Percentiles rank a stretch among this genome's conserved stretches.
Conservation (phyloP, 2,888 invertebrate species). For the Drosophila hamatofila region DNA sequence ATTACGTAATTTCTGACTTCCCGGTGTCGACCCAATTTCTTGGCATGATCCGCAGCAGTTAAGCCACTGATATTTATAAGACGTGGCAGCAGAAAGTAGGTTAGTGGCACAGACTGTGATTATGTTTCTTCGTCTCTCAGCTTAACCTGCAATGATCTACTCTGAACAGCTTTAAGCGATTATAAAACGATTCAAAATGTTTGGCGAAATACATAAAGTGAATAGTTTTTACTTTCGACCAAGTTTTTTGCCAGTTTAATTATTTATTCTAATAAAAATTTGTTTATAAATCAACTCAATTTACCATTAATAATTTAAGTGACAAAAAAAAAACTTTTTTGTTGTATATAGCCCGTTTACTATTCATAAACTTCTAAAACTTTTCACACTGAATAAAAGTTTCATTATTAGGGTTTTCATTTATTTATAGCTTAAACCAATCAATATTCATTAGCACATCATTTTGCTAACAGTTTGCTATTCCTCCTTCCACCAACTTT, state of each 20-base stretch:
- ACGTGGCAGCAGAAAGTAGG: slow-evolving; percentile 2
- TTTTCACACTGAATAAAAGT: slow-evolving; percentile 2
- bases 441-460: slow-evolving; percentile 12
- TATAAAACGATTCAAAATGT: neutral
- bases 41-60: neutral
- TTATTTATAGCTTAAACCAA: slow-evolving; percentile 15
- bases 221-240: neutral
- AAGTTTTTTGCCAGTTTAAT: neutral
- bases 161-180: neutral
- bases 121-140: neutral
- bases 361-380: neutral
- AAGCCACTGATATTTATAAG: neutral
- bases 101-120: slow-evolving; percentile 1
- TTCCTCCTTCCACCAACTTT: slow-evolving; percentile 14
- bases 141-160: neutral
- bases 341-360: neutral
- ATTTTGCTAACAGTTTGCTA: slow-evolving; percentile 6
- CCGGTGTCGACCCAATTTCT: neutral
- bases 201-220: neutral
- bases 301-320: neutral
- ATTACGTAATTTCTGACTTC: slow-evolving; percentile 2
- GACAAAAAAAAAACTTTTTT: neutral
- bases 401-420: neutral
- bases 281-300: neutral
- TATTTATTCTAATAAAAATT: neutral